These are phyloP conservation scores for Sinocyclocheilus grahami DNA, from an alignment of 2,113 vertebrate genomes.

Conservation along the genomic window DNA sequence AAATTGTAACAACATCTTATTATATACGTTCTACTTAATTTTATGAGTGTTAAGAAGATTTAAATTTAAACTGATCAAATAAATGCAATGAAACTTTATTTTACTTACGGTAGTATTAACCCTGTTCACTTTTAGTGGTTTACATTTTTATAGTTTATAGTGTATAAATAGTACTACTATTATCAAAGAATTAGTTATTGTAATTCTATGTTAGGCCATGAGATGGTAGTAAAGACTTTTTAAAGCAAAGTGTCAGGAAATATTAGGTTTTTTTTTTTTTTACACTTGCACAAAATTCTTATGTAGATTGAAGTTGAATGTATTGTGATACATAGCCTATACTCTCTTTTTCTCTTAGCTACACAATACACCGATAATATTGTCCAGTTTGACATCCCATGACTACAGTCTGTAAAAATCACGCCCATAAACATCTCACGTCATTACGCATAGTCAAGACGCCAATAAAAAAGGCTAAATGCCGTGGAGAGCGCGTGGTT, in stretches of 20 bases:
- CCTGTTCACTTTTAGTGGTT: background rate
- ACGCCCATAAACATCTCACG: conserved; percentile 1
- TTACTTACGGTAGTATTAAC: background rate
- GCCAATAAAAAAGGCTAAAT: background rate
- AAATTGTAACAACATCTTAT: background rate
- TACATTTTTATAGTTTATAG: background rate
- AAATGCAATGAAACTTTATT: background rate
- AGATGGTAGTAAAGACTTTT: background rate
- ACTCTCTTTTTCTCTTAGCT: too few species aligned
- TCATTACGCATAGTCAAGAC: conserved; percentile 16
- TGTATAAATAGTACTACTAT: too few species aligned
- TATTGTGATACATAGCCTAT: background rate
- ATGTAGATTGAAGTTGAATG: background rate
- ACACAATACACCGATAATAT: background rate
- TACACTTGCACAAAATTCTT: background rate
- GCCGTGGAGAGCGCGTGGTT: background rate
- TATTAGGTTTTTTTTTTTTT: background rate
- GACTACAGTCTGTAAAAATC: background rate
- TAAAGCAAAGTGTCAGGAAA: background rate
- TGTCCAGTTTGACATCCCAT: background rate
- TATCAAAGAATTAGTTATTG: background rate
- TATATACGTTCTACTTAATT: background rate
- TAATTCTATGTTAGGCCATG: background rate
- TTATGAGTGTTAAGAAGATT: background rate
- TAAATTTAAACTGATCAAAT: background rate